Conservation (phyloP, 2,888 invertebrate species). For the Neoascia interrupta region DNA sequence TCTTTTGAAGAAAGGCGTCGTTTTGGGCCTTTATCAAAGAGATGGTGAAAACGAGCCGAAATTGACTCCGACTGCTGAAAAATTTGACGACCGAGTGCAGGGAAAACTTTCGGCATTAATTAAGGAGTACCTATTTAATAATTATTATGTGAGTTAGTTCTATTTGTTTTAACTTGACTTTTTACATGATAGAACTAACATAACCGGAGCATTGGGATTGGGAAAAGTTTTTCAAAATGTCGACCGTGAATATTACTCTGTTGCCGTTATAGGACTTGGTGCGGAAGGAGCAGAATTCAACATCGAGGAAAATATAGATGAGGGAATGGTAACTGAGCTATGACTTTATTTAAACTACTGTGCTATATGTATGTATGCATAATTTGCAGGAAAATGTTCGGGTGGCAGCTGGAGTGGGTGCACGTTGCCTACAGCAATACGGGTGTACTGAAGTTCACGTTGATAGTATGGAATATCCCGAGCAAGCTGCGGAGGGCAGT, state of each 20-base stretch:
- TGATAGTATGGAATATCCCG: constrained; percentile 84
- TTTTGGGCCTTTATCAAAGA: constrained; percentile 80
- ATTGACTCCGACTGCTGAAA: constrained; percentile 79
- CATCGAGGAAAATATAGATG: constrained; percentile 85
- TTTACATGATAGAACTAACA: constrained; percentile 68
- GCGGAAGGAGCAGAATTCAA: constrained; percentile 82
- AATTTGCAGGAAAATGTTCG: constrained; percentile 82
- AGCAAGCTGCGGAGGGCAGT: constrained; percentile 85
- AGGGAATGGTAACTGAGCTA: constrained; percentile 81
- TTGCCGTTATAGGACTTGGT: constrained; percentile 86
- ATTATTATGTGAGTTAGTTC: background rate
- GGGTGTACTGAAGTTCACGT: constrained; percentile 81
- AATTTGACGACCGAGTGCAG: constrained; percentile 79
- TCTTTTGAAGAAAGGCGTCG: constrained; percentile 77
- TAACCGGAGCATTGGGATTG: constrained; percentile 75
- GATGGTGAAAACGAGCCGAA: constrained; percentile 76
- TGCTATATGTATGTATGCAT: background rate
- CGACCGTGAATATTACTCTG: constrained; percentile 81
- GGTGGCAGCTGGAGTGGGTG: constrained; percentile 83
- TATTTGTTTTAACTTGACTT: background rate
- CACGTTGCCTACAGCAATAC: constrained; percentile 79
- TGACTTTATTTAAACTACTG: constrained; percentile 74
- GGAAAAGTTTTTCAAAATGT: constrained; percentile 82
- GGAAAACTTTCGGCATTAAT: constrained; percentile 77
- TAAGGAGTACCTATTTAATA: constrained; percentile 15